phyloP scores from a whole-genome alignment of 2,797 vertebrate species.

The Tragopan temminckii region DNA sequence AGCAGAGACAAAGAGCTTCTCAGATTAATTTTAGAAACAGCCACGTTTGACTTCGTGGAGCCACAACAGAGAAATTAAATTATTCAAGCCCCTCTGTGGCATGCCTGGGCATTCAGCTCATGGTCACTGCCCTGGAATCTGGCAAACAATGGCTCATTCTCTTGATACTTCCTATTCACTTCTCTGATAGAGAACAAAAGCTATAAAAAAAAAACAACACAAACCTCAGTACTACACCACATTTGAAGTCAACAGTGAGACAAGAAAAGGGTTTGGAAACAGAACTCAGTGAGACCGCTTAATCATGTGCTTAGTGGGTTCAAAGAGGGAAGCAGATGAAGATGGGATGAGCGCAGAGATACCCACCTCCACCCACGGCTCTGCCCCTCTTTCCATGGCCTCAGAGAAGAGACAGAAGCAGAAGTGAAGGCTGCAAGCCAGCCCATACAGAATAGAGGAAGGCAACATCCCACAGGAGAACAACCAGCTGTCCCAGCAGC shows the following conservation, averaged over 20 bases:
- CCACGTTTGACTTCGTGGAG: not conserved
- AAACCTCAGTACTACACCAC: not conserved
- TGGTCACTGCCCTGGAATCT: not conserved
- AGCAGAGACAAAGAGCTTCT: not conserved
- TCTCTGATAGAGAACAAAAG: not conserved
- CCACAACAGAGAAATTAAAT: not conserved
- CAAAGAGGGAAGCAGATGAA: not conserved
- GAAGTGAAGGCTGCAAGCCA: not conserved
- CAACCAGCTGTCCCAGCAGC: rapidly evolving
- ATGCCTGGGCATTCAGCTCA: rapidly evolving
- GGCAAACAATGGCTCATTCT: not conserved
- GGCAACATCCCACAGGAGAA: rapidly evolving
- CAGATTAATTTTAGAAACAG: not conserved
- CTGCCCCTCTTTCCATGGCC: not conserved
- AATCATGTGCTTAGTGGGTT: not conserved
- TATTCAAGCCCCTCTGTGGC: not conserved
- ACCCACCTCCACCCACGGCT: not conserved
- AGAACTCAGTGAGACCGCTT: not conserved
- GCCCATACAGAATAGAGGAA: rapidly evolving
- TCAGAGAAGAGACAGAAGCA: not conserved
- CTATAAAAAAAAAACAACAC: not conserved
- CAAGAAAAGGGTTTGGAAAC: not conserved
- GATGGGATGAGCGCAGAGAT: not conserved
- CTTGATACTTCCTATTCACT: not conserved
- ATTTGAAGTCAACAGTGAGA: not conserved